Evolutionary conservation across 2,797 vertebrate genomes (phyloP), one percentile per base, ranked within the genome.

Genomic region (Dryobates pubescens): DNA sequence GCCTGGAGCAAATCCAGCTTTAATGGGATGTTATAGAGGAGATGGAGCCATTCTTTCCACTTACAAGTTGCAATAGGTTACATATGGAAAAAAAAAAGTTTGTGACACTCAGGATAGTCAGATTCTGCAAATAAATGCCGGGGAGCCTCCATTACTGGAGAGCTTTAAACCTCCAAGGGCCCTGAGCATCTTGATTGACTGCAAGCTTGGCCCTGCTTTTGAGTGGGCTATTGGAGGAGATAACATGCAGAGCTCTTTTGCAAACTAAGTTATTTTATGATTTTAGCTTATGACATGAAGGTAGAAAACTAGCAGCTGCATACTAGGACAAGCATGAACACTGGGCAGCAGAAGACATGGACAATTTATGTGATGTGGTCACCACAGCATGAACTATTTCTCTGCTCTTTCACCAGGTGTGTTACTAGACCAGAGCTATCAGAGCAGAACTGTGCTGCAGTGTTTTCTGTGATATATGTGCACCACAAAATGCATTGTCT

Each of bases 291-390:
- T 0, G 1, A 10, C 38, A 70, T 8, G 43, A 82, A 72, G 56
- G 73, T 38, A 89, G 53, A 53, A 75, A 82, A 45, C 26, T 4
- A 67, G 75, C 72, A 85, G 58, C 49, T 91, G 56, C 5, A 3
- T 72, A 41, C 17, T 79, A 77, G 80, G 57, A 30, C 34, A n/a
- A 88, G 51, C 45, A 56, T 43, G 38, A 80, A 51, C 65, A 53
- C 38, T 43, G 76, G 24, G 49, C 34, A 94, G 63, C 75, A 93
- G 81, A 94, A 90, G 78, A 51, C 75, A 80, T 75, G 17, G 24
- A 74, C 24, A 49, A 57, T 88, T 91, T 85, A 24, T 53, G 13
- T 53, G 67, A 49, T 32, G 20, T 43, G 53, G 17, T 67, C 56
- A 75, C 24, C 17, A 49, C 0, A 2, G 59, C 47, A 65, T 54